phyloP scores from a whole-genome alignment of 1,140 invertebrate species.

The Heliothis virescens region DNA sequence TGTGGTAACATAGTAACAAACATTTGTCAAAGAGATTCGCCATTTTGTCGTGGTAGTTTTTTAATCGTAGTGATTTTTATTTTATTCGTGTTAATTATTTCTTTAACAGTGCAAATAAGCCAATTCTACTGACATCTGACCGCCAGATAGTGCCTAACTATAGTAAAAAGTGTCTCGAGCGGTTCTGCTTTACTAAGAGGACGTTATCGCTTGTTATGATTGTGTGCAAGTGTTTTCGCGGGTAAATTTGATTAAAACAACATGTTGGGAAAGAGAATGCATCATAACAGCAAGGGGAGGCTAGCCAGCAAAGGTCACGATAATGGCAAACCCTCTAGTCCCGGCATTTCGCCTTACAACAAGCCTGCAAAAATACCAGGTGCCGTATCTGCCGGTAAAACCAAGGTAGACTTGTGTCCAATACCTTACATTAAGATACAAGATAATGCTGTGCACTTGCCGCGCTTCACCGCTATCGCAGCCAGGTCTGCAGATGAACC shows the following conservation, averaged over 20 bases:
- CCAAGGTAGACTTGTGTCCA: slow-evolving; percentile 76
- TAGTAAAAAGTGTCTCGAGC: slow-evolving; percentile 4
- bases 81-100: slow-evolving; percentile 49
- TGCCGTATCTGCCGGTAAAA: slow-evolving; percentile 76
- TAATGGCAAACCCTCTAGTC: slow-evolving; percentile 83
- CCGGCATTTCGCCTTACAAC: slow-evolving; percentile 80
- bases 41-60: slow-evolving; percentile 59
- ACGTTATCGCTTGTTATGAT: slow-evolving; percentile 35
- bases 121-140: not conserved
- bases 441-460: slow-evolving; percentile 77
- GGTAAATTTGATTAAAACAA: slow-evolving; percentile 73
- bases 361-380: slow-evolving; percentile 82
- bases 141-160: slow-evolving; percentile 9
- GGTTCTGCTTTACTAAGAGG: not conserved
- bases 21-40: slow-evolving; percentile 26
- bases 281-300: slow-evolving; percentile 83
- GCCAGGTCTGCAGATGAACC: slow-evolving; percentile 82
- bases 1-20: slow-evolving; percentile 15
- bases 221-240: slow-evolving; percentile 65
- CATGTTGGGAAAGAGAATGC: slow-evolving; percentile 85
- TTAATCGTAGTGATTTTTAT: slow-evolving; percentile 47
- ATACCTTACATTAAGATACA: slow-evolving; percentile 81
- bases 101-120: slow-evolving; percentile 8
- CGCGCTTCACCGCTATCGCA: slow-evolving; percentile 77
- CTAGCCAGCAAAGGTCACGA: slow-evolving; percentile 82